Base-by-base conservation (phyloP, 2,888 invertebrate species). In the Operophtera brumata region DNA sequence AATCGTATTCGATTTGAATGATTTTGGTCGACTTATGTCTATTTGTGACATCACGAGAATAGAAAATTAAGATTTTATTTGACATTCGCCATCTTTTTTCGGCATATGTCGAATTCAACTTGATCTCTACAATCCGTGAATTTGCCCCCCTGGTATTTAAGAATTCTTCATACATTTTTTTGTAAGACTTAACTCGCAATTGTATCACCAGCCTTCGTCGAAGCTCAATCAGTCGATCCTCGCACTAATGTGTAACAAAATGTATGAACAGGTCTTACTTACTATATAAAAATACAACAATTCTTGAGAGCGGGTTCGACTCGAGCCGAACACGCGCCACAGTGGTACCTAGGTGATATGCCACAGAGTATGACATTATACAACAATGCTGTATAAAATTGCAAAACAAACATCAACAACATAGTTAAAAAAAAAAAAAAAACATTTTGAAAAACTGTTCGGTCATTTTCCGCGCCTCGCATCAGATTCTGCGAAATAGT, bases 211-310 rank as follows among this genome's bases (percentile, higher is more conserved):
- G 69, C 71, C 70, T 71, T 71, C 63, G 32, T 58, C 60, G 66
- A 73, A 75, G 73, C 73, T 75, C 73, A 66, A 61, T 62, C 60
- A 58, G 65, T 69, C 57, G 56, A 59, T 68, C 70, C 65, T 67
- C 58, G 60, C 61, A 65, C 56, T 64, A 67, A 67, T 64, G 55
- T 70, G 64, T 75, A 74, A 74, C 70, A 73, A 69, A 76, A 73
- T 71, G 71, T 76, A 78, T 75, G 75, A 84, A 85, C 78, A 80
- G 73, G 46, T 75, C 85, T 87, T 84, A 84, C 73, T 67, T 64
- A 83, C 86, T 88, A 85, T 80, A 83, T 83, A 86, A 87, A 86
- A 86, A 85, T 88, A 88, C 84, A 86, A 88, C 86, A 87, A 87
- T 83, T 73, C 69, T 76, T 70, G 64, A 62, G 64, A 70, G 75